Conservation (phyloP, 2,888 invertebrate genomes). For the Trichopria drosophilae region DNA sequence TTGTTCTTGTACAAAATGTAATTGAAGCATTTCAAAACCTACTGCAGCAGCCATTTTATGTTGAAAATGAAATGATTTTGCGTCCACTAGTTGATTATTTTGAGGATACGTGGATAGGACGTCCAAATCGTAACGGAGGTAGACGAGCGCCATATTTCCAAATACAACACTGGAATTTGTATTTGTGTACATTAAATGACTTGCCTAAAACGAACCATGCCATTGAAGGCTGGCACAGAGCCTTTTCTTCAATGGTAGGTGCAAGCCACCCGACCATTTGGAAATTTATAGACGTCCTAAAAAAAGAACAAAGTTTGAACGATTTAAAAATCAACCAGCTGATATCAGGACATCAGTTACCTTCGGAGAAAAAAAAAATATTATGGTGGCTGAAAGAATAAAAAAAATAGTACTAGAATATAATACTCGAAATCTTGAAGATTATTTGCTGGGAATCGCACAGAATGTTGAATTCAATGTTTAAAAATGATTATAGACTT, state of each 20-base stretch:
- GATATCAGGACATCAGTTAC: background rate
- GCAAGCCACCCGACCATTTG: conserved; percentile 19
- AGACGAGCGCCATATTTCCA: too few species aligned
- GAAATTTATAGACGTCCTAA: conserved; percentile 6
- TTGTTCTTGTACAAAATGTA: background rate
- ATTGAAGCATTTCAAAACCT: background rate
- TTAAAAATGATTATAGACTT: too few species aligned
- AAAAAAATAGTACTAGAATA: background rate
- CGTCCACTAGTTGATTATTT: too few species aligned
- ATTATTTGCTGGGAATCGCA: too few species aligned
- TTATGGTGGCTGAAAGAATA: background rate
- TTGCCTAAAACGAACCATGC: conserved; percentile 9
- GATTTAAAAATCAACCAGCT: background rate
- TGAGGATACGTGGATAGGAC: too few species aligned
- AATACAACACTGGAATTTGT: conserved; percentile 9
- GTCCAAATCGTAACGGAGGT: too few species aligned
- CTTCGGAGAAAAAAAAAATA: conserved; percentile 3
- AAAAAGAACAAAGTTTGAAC: conserved; percentile 10
- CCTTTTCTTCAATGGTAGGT: background rate
- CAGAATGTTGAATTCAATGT: too few species aligned
- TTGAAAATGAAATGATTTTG: background rate
- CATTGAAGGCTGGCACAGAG: conserved; percentile 18
- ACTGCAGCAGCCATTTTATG: too few species aligned
- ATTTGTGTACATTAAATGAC: conserved; percentile 1
- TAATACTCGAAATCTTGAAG: too few species aligned